These are phyloP conservation scores for Ciconia maguari DNA, from an alignment of 2,113 vertebrate genomes.

Conservation along the genomic window DNA sequence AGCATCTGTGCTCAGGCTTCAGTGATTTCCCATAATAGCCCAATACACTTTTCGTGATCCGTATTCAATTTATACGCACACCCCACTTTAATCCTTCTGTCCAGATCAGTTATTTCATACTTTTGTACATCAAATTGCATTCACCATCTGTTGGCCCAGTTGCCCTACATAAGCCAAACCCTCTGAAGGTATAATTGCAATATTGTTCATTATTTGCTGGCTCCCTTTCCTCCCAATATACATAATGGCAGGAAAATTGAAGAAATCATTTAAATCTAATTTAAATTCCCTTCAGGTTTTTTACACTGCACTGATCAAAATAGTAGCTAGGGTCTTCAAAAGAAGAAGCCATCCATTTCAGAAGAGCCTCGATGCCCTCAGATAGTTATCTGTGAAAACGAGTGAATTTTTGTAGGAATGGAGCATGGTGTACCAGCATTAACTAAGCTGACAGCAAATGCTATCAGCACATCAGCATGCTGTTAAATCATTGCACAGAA, in stretches of 20 bases:
- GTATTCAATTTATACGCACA: constrained; percentile 2
- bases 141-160: constrained; percentile 50
- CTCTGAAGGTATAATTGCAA: constrained; percentile 41
- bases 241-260: neutral
- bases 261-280: constrained; percentile 33
- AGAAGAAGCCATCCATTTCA: constrained; percentile 9
- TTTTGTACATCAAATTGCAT: constrained; percentile 19
- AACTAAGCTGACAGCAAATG: neutral
- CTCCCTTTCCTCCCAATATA: neutral
- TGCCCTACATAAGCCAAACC: constrained; percentile 36
- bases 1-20: constrained; percentile 51
- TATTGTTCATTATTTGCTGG: constrained; percentile 41
- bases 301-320: constrained; percentile 22
- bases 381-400: neutral
- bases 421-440: neutral
- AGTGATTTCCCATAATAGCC: constrained; percentile 23
- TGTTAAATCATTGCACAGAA: constrained; percentile 41
- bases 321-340: constrained; percentile 24
- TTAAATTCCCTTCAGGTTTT: constrained; percentile 49
- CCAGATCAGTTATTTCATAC: constrained; percentile 50
- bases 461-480: neutral
- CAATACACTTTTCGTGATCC: constrained; percentile 3
- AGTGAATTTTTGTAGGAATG: constrained; percentile 15
- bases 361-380: constrained; percentile 15
- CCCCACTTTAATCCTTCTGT: constrained; percentile 31